These are phyloP conservation scores for Leptoteleia sp. DNA, from an alignment of 1,140 invertebrate genomes.

Conservation along the genomic window DNA sequence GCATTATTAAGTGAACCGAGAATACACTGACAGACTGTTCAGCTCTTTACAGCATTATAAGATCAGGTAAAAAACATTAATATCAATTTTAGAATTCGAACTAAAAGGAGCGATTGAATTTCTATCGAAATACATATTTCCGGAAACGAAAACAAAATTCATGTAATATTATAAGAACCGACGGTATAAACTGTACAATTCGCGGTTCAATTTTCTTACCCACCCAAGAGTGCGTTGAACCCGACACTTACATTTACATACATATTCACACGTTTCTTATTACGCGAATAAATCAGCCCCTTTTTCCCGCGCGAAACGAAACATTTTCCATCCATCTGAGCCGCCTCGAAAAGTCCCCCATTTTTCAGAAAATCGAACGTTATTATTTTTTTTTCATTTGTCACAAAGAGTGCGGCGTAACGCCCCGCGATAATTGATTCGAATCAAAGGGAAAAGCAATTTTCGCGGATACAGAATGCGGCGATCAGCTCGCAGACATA, in stretches of 20 bases:
- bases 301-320: conserved; percentile 5
- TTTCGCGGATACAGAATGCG: conserved; percentile 19
- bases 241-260: conserved; percentile 2
- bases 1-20: too few relatives aligned
- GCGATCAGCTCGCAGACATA: conserved; percentile 16
- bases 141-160: not conserved
- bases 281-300: conserved; percentile 17
- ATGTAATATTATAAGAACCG: not conserved
- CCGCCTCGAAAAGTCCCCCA: not conserved
- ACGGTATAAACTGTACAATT: not conserved
- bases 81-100: too few relatives aligned
- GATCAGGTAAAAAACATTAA: too few relatives aligned
- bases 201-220: conserved; percentile 11
- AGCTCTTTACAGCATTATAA: too few relatives aligned
- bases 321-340: conserved; percentile 13
- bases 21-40: too few relatives aligned
- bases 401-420: not conserved
- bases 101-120: too few relatives aligned
- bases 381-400: conserved; percentile 2
- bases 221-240: not conserved
- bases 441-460: conserved; percentile 31
- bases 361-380: conserved; percentile 6
- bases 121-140: too few relatives aligned
- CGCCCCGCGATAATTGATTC: conserved; percentile 26
- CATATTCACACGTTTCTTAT: conserved; percentile 10